Base-by-base conservation (phyloP, 2,113 vertebrate genomes). In the Tyto alba region DNA sequence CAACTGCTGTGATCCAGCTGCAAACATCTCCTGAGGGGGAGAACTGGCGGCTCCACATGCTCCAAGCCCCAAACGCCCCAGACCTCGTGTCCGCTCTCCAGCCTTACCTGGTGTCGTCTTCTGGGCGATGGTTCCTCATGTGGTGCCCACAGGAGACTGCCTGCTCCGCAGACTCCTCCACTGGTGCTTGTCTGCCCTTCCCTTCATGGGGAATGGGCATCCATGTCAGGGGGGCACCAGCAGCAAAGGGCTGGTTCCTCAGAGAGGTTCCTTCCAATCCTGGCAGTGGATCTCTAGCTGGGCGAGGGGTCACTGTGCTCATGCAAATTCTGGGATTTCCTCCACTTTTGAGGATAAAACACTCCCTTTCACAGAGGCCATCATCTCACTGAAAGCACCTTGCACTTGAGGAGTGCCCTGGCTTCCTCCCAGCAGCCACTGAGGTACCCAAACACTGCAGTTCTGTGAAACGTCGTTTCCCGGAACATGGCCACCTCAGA, bases 21-120 rank as follows among this genome's bases (percentile, higher is more conserved):
- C 63, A 64, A 36, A 53, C 63, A 6, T 5, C 72, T 60, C 59
- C 62, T 29, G 43, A 74, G 43, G 34, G 18, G 36, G 22, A n/a
- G 9, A 26, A 55, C 7, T 0, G 5, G 50, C 2, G 1, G 68
- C 64, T 25, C 26, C 43, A 15, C 1, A 0, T 7, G 25, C 68
- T 19, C 36, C 34, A 11, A 17, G 56, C 21, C n/a, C 10, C 59
- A 40, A 9, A 32, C 11, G 1, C 11, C 64, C 59, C 34, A 3
- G 8, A 6, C 20, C 36, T 40, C 38, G 41, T 4, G 2, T 16
- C 67, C 62, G 48, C 47, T 11, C 57, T 73, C 16, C 27, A 18
- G 40, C 72, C 72, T 84, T 90, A 95, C 88, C 92, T 92, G 71
- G 36, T 52, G 90, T 11, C 0, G n/a, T 38, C 82, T 94, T 80